A percentile compares a stretch with the other conserved stretches of the same genome.
phyloP scores from a whole-genome alignment of 2,113 vertebrate species.

The Glaucidium brasilianum region DNA sequence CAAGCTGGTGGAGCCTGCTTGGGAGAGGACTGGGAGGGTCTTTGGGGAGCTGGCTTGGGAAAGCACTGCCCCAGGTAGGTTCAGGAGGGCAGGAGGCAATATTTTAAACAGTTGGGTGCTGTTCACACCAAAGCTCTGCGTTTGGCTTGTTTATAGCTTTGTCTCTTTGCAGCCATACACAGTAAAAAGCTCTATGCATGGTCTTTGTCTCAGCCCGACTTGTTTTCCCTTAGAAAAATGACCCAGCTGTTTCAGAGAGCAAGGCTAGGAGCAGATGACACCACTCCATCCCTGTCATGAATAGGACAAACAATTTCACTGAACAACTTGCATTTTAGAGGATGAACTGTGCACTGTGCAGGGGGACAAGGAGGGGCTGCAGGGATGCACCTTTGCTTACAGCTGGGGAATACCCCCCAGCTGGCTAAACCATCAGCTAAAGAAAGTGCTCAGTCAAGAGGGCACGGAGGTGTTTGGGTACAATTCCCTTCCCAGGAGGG shows the following conservation, averaged over 20 bases:
- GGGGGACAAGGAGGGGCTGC: neutral
- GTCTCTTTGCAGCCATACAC: neutral
- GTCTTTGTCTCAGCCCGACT: neutral
- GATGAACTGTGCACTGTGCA: neutral
- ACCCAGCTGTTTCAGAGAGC: slow-evolving; percentile 13
- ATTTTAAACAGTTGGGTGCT: neutral
- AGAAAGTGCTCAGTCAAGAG: neutral
- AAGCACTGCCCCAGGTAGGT: neutral
- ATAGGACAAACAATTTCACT: neutral
- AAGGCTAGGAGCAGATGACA: neutral
- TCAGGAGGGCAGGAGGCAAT: neutral
- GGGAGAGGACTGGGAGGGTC: neutral
- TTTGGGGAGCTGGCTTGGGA: neutral
- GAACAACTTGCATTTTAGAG: neutral
- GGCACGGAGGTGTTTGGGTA: accelerated
- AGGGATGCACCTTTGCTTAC: neutral
- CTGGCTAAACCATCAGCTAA: neutral
- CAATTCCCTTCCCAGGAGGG: neutral
- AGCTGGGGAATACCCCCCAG: neutral
- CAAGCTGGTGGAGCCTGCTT: neutral
- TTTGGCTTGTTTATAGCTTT: neutral
- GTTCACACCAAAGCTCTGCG: neutral
- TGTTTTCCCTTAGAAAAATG: neutral
- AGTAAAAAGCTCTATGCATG: neutral
- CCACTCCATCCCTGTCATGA: neutral